phyloP scores from a whole-genome alignment of 2,113 vertebrate species.

The Erpornis zantholeuca region DNA sequence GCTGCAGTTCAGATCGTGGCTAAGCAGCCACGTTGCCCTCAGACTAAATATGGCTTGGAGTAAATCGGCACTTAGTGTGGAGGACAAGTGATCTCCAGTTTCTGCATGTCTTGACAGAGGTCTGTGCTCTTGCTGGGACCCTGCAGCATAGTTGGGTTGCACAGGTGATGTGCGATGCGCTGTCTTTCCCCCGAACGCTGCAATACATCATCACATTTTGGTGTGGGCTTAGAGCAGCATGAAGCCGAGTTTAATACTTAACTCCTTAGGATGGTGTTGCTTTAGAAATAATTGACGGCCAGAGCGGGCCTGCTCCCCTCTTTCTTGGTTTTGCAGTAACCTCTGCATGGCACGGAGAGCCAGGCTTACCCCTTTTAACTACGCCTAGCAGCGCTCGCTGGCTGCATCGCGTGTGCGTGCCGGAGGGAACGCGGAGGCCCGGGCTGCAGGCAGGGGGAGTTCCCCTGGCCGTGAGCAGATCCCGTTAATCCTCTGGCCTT shows the following conservation, averaged over 20 bases:
- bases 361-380: not conserved
- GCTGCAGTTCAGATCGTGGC: not conserved
- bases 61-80: not conserved
- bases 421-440: constrained; percentile 11
- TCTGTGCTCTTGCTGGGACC: not conserved
- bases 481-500: constrained; percentile 51
- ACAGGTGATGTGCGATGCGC: not conserved
- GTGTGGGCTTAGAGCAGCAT: not conserved
- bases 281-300: not conserved
- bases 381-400: not conserved
- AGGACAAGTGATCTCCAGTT: not conserved
- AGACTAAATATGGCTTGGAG: not conserved
- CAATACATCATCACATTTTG: not conserved
- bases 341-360: not conserved
- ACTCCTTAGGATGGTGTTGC: not conserved
- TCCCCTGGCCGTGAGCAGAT: constrained; percentile 47
- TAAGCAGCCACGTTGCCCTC: not conserved
- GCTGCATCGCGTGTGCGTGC: not conserved
- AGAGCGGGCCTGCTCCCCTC: not conserved
- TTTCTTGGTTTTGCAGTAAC: not conserved
- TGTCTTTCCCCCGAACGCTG: not conserved
- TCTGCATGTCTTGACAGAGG: not conserved
- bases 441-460: constrained; percentile 64
- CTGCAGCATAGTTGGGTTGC: not conserved
- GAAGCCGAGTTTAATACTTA: not conserved